A percentile compares a stretch with the other conserved stretches of the same genome.
Evolutionary conservation across 2,888 invertebrate genomes (phyloP).

Genomic region (Phaonia tiefii): DNA sequence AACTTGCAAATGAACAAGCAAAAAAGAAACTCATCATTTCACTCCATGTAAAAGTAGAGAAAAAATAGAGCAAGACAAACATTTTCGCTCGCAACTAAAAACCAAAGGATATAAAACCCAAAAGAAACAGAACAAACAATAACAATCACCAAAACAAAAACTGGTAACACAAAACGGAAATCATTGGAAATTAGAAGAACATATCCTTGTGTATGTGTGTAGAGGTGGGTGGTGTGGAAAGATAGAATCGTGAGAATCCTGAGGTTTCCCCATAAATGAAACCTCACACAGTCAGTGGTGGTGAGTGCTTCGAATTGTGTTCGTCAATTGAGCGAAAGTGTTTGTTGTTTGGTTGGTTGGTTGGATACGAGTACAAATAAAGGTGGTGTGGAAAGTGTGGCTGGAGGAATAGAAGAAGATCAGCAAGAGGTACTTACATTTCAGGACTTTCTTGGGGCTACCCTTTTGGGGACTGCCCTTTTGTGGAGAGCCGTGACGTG

Average conservation of each 20-base stretch:
- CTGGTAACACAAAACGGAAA: background rate
- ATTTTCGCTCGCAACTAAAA: conserved; percentile 46
- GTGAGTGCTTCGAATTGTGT: conserved; percentile 45
- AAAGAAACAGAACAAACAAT: background rate
- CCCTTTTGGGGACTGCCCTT: conserved; percentile 82
- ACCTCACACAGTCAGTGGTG: conserved; percentile 2
- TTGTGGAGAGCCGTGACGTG: conserved; percentile 81
- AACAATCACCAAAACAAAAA: conserved; percentile 3
- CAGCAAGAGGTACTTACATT: conserved; percentile 75
- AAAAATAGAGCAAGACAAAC: conserved; percentile 64
- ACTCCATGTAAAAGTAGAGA: conserved; percentile 18
- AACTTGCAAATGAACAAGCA: conserved; percentile 63
- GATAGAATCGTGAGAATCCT: background rate
- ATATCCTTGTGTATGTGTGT: background rate
- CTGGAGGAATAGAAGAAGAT: conserved; percentile 49
- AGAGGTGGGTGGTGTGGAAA: conserved; percentile 5
- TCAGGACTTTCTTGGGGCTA: conserved; percentile 83
- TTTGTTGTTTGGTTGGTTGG: conserved; percentile 49
- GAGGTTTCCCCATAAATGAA: background rate
- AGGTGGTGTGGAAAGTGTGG: conserved; percentile 13
- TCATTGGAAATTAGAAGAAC: conserved; percentile 2
- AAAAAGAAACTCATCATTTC: conserved; percentile 42
- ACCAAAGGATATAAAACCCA: conserved; percentile 38
- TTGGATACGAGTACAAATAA: conserved; percentile 32
- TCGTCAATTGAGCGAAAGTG: conserved; percentile 22